Evolutionary conservation across 2,888 invertebrate species (phyloP).

Genomic region (Eristalis arbustorum): DNA sequence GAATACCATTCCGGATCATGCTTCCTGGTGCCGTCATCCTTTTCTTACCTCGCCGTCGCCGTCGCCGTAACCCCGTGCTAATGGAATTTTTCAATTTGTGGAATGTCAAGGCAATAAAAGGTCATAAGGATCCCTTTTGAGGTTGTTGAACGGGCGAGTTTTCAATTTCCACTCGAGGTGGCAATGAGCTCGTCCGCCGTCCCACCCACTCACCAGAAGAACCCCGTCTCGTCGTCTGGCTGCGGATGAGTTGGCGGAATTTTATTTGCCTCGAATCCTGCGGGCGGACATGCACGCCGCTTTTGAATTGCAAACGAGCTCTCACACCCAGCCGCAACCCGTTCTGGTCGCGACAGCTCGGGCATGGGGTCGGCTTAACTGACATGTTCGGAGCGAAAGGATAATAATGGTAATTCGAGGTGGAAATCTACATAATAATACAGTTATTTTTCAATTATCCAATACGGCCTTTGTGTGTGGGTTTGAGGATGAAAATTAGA

Average conservation of each 20-base stretch:
- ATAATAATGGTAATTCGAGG: conserved; percentile 7
- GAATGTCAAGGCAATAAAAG: conserved; percentile 54
- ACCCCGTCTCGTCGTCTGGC: neutral
- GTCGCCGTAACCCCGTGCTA: conserved; percentile 22
- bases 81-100: conserved; percentile 66
- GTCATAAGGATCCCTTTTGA: conserved; percentile 5
- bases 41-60: neutral
- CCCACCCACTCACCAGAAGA: too few relatives aligned
- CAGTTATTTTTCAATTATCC: conserved; percentile 6
- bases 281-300: neutral
- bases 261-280: neutral
- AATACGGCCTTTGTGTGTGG: neutral
- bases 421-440: conserved; percentile 12
- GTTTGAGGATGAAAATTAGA: neutral
- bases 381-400: neutral
- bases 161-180: neutral
- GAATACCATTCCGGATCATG: conserved; percentile 8
- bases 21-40: neutral
- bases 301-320: neutral
- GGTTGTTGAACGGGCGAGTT: neutral
- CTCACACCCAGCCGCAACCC: neutral
- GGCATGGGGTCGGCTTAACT: neutral
- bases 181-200: neutral
- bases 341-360: neutral
- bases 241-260: neutral